These are phyloP conservation scores for Hirtodrosophila alboralis DNA, from an alignment of 2,888 invertebrate species.

Conservation along the genomic window DNA sequence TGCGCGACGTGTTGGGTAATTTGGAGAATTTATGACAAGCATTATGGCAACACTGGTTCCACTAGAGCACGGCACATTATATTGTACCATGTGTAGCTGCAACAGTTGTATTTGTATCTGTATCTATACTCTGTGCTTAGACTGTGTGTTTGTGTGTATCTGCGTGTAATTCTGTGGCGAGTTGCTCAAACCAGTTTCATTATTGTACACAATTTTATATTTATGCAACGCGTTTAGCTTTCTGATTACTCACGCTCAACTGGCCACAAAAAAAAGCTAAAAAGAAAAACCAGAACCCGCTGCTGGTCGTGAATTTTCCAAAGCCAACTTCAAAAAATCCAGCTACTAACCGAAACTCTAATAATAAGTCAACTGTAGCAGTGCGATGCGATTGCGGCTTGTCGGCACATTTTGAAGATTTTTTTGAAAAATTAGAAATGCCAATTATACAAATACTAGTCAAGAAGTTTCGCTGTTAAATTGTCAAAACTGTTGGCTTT, in stretches of 20 bases:
- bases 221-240: slow-evolving; percentile 79
- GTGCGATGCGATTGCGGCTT: slow-evolving; percentile 43
- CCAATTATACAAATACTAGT: slow-evolving; percentile 73
- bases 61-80: slow-evolving; percentile 21
- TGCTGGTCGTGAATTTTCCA: slow-evolving; percentile 69
- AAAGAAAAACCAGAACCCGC: slow-evolving; percentile 55
- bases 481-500: slow-evolving; percentile 67
- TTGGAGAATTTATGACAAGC: slow-evolving; percentile 80
- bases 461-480: slow-evolving; percentile 69
- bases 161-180: slow-evolving; percentile 50
- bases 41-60: slow-evolving; percentile 74
- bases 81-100: slow-evolving; percentile 7
- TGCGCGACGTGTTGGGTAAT: slow-evolving; percentile 75
- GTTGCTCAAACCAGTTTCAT: slow-evolving; percentile 76
- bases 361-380: slow-evolving; percentile 57
- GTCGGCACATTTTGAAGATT: slow-evolving; percentile 61
- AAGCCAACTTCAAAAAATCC: slow-evolving; percentile 13
- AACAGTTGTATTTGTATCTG: slow-evolving; percentile 21
- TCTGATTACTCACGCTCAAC: slow-evolving; percentile 79
- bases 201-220: slow-evolving; percentile 62
- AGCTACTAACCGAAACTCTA: slow-evolving; percentile 41
- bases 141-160: no score
- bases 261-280: slow-evolving; percentile 54
- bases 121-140: slow-evolving; percentile 8
- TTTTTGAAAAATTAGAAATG: slow-evolving; percentile 76